Evolutionary conservation across 2,113 vertebrate genomes (phyloP), one percentile per base, ranked within the genome.

Genomic region (Pollimyrus isidori): DNA sequence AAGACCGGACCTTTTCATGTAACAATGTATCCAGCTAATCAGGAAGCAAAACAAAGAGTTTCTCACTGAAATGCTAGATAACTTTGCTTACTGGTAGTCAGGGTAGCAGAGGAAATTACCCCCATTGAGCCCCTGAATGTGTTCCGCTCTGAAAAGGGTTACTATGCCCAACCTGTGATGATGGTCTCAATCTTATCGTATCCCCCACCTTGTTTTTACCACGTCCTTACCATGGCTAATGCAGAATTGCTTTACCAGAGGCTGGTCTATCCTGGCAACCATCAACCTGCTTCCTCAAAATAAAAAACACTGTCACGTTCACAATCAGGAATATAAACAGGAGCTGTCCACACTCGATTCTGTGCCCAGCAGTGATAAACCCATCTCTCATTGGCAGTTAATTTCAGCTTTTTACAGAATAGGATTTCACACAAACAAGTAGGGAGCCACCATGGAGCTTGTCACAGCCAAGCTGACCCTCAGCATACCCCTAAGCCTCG

Each of bases 61-160:
- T 87, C 48, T 50, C n/a, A 50, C 85, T 87, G 85, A 87, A 87
- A 56, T 17, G 50, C 89, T 92, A 95, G 92, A 93, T 89, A 91
- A 92, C 92, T 95, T 96, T 96, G 93, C 94, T 95, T 95, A 93
- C 93, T 3, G 88, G 95, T 95, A 93, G 91, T 94, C 84, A 92
- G 93, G 83, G 95, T 80, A 91, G 91, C 93, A 92, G 88, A 94
- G 93, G 85, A 87, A 87, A 30, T 50, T 11, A 13, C 30, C 85
- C 48, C 85, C 85, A 56, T 56, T 53, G 49, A 87, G 3, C 49
- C 13, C 46, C 2, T 26, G 11, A 86, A 87, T 53, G 85, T 17
- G 0, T 87, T n/a, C 13, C 17, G 2, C 85, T 35, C 11, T 19
- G 49, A 56, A 53, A 87, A 5, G 49, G 85, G n/a, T 56, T 26